These are phyloP conservation scores for Ibidorhyncha struthersii DNA, from an alignment of 2,113 vertebrate genomes.

Conservation along the genomic window DNA sequence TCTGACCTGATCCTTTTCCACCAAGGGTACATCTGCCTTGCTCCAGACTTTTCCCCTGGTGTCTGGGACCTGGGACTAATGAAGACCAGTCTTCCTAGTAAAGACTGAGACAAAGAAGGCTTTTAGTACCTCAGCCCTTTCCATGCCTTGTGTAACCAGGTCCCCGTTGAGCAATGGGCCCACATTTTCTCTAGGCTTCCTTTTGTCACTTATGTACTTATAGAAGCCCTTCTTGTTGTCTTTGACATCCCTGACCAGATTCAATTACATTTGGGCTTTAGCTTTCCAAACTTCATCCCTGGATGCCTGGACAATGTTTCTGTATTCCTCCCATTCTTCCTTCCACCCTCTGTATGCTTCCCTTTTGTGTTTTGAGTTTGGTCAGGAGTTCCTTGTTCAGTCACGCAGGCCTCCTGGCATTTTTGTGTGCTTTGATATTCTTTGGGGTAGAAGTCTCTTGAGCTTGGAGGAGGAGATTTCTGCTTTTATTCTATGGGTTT, in stretches of 20 bases:
- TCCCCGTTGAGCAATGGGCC: not conserved
- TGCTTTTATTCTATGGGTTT: not conserved
- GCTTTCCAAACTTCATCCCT: not conserved
- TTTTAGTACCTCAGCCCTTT: not conserved
- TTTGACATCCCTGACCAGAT: not conserved
- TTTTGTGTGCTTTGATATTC: not conserved
- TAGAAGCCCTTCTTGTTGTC: not conserved
- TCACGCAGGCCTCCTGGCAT: not conserved
- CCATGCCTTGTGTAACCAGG: not conserved
- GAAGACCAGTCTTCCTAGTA: not conserved
- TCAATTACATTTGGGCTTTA: not conserved
- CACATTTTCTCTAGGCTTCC: not conserved
- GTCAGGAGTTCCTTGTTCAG: not conserved
- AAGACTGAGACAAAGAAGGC: not conserved
- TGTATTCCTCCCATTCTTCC: not conserved
- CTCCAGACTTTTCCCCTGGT: not conserved
- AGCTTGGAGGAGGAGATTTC: not conserved
- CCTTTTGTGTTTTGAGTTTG: not conserved
- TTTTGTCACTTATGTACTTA: not conserved
- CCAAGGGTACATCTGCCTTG: not conserved
- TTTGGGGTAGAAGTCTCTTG: not conserved
- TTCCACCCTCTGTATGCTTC: not conserved
- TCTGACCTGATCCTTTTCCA: not conserved
- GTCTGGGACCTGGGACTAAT: not conserved
- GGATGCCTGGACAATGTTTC: not conserved